Percentiles rank a stretch among this genome's conserved stretches.
phyloP scores from a whole-genome alignment of 2,888 invertebrate genomes.

The Hoplodrina ambigua region DNA sequence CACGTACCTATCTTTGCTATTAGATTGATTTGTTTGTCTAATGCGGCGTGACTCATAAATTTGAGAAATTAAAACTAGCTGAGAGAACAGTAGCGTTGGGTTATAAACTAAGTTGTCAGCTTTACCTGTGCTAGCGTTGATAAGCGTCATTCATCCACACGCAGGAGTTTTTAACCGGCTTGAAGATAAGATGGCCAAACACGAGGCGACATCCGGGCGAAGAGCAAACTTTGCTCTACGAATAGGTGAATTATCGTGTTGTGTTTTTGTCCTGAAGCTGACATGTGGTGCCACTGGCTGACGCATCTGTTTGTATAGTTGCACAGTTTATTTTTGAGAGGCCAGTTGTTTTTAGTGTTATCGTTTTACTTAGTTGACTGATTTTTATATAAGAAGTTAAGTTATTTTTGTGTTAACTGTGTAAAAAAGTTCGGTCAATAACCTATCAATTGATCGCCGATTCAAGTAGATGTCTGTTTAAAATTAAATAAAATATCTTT shows the following conservation, averaged over 20 bases:
- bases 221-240: conserved; percentile 72
- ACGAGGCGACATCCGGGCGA: conserved; percentile 83
- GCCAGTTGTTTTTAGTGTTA: conserved; percentile 31
- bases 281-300: conserved; percentile 72
- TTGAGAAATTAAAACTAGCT: conserved; percentile 61
- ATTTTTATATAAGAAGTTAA: conserved; percentile 22
- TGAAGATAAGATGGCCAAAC: conserved; percentile 81
- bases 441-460: not conserved
- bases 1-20: conserved; percentile 58
- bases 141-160: conserved; percentile 81
- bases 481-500: conserved; percentile 9
- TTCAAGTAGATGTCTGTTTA: not conserved
- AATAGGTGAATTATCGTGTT: conserved; percentile 64
- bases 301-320: conserved; percentile 66
- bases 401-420: conserved; percentile 15
- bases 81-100: conserved; percentile 79
- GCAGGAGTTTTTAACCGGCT: conserved; percentile 69
- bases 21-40: conserved; percentile 60
- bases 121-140: conserved; percentile 75
- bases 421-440: conserved; percentile 27
- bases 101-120: conserved; percentile 79
- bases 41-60: conserved; percentile 57
- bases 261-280: conserved; percentile 66
- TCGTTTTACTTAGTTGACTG: conserved; percentile 7
- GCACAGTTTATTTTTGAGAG: conserved; percentile 46